These are phyloP conservation scores for Nansenia antarctica DNA, from an alignment of 2,113 vertebrate genomes.

Conservation along the genomic window DNA sequence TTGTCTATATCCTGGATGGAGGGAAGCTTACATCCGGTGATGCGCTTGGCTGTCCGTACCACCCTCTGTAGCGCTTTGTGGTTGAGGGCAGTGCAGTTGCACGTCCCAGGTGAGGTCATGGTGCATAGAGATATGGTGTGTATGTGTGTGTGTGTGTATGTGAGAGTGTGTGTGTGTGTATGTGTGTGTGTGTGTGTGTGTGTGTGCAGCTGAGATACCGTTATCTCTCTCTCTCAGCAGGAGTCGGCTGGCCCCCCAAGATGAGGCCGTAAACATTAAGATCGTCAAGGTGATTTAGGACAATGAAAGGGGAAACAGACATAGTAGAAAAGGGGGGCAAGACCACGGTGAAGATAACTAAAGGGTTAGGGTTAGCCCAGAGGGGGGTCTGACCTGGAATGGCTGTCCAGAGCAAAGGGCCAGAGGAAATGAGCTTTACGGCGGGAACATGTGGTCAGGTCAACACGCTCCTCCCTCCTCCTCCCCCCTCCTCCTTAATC, in stretches of 20 bases:
- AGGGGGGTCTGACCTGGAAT: conserved; percentile 50
- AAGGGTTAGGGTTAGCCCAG: not conserved
- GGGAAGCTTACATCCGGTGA: too few species aligned
- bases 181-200: too few species aligned
- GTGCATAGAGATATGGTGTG: too few species aligned
- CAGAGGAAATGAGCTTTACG: conserved; percentile 65
- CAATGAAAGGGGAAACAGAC: not conserved
- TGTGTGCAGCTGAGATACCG: not conserved
- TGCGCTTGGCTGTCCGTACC: too few species aligned
- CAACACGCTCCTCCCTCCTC: conserved; percentile 71
- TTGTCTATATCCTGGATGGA: too few species aligned
- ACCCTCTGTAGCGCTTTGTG: too few species aligned
- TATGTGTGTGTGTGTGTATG: too few species aligned
- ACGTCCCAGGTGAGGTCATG: too few species aligned
- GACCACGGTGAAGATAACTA: not conserved
- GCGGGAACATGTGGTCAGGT: conserved; percentile 78
- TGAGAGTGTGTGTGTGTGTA: too few species aligned
- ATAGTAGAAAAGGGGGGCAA: not conserved
- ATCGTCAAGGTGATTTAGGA: not conserved
- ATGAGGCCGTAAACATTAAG: not conserved
- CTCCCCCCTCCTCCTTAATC: conserved; percentile 74
- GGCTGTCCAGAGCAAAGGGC: conserved; percentile 49
- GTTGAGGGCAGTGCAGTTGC: too few species aligned
- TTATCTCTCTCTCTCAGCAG: conserved; percentile 5
- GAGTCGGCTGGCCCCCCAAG: not conserved